These are phyloP conservation scores for Poecilus cupreus DNA, from an alignment of 2,888 invertebrate species.

Conservation along the genomic window DNA sequence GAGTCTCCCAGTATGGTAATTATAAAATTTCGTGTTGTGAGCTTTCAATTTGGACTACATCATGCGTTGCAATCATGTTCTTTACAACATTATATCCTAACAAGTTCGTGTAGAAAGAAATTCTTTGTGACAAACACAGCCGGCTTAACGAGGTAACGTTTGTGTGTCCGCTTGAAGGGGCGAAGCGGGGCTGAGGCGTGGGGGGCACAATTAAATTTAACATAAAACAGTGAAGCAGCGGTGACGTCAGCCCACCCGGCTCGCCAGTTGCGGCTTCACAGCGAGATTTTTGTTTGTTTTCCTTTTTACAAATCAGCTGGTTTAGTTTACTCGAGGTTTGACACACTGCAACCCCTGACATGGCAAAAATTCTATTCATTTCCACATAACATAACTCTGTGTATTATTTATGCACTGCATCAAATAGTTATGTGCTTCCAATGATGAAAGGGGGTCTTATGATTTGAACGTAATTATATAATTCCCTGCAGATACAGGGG, in stretches of 20 bases:
- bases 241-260: too few relatives aligned
- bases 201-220: conserved; percentile 27
- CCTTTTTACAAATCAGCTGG: too few relatives aligned
- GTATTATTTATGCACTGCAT: too few relatives aligned
- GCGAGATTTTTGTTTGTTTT: too few relatives aligned
- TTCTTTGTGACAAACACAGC: conserved; percentile 52
- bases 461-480: conserved; percentile 2
- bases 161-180: neutral
- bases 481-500: neutral
- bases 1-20: conserved; percentile 13
- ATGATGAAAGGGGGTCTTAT: conserved; percentile 19
- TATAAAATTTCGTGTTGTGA: conserved; percentile 39
- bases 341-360: too few relatives aligned
- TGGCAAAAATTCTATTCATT: too few relatives aligned
- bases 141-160: conserved; percentile 33
- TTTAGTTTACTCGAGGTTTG: too few relatives aligned
- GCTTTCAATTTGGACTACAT: conserved; percentile 43
- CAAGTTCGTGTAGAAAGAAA: conserved; percentile 35
- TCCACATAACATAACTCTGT: neutral
- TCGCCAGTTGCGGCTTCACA: too few relatives aligned
- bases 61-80: conserved; percentile 54
- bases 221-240: neutral
- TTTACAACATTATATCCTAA: conserved; percentile 53
- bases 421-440: neutral
- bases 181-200: too few relatives aligned